Conservation (phyloP, 2,888 invertebrate species). For the Sphaerophoria rueppellii region DNA sequence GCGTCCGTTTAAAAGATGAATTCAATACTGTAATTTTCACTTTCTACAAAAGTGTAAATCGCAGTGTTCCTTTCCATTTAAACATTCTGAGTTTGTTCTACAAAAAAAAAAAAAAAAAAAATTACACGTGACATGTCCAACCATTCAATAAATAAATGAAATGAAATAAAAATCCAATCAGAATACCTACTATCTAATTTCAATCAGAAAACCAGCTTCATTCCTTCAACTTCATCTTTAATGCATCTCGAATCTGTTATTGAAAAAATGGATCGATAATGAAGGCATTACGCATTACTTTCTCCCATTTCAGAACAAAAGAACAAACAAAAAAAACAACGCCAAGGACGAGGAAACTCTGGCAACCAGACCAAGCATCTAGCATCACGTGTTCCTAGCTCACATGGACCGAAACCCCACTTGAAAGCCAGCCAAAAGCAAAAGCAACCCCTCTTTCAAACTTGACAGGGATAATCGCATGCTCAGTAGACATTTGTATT, state of each 20-base stretch:
- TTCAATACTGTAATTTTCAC: too few relatives aligned
- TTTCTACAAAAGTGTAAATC: too few relatives aligned
- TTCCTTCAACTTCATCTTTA: background rate
- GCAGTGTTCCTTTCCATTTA: too few relatives aligned
- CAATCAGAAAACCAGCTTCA: too few relatives aligned
- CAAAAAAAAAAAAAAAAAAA: too few relatives aligned
- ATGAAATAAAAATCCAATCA: too few relatives aligned
- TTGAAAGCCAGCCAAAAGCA: conserved; percentile 24
- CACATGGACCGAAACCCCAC: conserved; percentile 26
- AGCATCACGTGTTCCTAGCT: conserved; percentile 55
- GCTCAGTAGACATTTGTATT: conserved; percentile 53
- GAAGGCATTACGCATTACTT: conserved; percentile 1
- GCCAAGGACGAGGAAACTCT: background rate
- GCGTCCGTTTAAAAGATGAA: too few relatives aligned
- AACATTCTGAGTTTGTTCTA: too few relatives aligned
- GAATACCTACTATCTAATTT: too few relatives aligned
- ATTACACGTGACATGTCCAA: too few relatives aligned
- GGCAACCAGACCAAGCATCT: conserved; percentile 2
- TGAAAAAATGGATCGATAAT: background rate
- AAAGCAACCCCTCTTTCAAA: conserved; percentile 28
- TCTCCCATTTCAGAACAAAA: background rate
- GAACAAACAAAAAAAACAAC: too few relatives aligned
- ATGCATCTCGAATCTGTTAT: background rate
- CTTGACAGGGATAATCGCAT: conserved; percentile 59
- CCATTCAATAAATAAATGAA: too few relatives aligned